These are phyloP conservation scores for Phalacrocorax brasilianus DNA, from an alignment of 2,113 vertebrate genomes.

Conservation along the genomic window DNA sequence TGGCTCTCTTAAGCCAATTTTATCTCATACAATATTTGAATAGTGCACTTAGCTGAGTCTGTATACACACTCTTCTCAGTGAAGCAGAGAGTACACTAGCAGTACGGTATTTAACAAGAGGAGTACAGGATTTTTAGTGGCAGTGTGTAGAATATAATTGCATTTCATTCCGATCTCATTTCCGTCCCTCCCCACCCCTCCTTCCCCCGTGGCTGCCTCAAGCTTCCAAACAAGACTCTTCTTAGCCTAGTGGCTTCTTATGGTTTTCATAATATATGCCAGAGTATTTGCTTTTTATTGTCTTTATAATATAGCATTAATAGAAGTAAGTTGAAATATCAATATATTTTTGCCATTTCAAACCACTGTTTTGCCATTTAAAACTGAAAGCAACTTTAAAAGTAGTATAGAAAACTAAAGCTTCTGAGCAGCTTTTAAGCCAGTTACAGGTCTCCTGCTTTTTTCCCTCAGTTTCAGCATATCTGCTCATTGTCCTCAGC, in stretches of 20 bases:
- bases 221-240: background rate
- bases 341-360: background rate
- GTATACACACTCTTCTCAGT: background rate
- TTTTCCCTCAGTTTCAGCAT: background rate
- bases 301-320: background rate
- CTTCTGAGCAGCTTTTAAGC: constrained; percentile 4
- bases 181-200: background rate
- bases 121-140: background rate
- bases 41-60: background rate
- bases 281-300: background rate
- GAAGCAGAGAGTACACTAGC: background rate
- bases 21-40: background rate
- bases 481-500: background rate
- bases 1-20: constrained; percentile 21
- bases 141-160: background rate
- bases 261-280: background rate
- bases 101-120: background rate
- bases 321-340: background rate
- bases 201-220: background rate
- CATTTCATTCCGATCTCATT: background rate
- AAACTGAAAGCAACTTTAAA: background rate
- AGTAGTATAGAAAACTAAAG: background rate
- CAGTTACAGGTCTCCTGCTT: background rate
- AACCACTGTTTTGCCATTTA: background rate
- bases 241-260: background rate